Conservation (phyloP, 1,140 invertebrate species). For the Aphelenchoides fujianensis region DNA sequence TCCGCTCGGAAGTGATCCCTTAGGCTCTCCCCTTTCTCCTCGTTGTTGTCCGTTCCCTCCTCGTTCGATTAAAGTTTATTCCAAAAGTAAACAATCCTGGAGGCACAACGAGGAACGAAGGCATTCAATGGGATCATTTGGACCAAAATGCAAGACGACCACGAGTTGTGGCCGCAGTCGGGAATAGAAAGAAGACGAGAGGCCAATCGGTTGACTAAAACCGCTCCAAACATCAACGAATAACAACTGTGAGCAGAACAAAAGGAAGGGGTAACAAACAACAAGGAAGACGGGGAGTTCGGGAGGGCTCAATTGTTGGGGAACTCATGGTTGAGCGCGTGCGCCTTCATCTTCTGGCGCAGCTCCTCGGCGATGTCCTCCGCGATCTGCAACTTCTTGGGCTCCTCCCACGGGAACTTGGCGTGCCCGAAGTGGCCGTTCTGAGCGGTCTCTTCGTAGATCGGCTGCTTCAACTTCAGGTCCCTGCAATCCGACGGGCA, state of each 20-base stretch:
- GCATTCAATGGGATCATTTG: too few relatives aligned
- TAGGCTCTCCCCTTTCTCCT: too few relatives aligned
- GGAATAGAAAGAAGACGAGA: too few relatives aligned
- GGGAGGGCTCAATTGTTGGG: background rate
- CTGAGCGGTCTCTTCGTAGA: constrained; percentile 92
- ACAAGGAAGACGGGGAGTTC: background rate
- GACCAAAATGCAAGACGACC: too few relatives aligned
- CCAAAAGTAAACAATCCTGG: too few relatives aligned
- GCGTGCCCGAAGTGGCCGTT: constrained; percentile 97
- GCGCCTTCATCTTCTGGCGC: constrained; percentile 3
- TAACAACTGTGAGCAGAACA: too few relatives aligned
- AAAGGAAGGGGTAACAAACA: background rate
- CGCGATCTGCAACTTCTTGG: constrained; percentile 72
- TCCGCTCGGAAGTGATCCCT: constrained; percentile 11
- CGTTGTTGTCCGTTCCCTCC: too few relatives aligned
- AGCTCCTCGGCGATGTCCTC: constrained; percentile 38
- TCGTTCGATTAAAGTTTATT: too few relatives aligned
- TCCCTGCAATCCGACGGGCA: constrained; percentile 69
- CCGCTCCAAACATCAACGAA: too few relatives aligned
- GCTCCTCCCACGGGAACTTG: constrained; percentile 93
- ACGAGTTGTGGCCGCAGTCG: too few relatives aligned
- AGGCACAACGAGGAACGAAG: too few relatives aligned
- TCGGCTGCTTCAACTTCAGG: constrained; percentile 85
- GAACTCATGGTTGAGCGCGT: background rate
- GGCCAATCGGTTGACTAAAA: too few relatives aligned